Evolutionary conservation across 2,797 vertebrate species (phyloP).

Genomic region (Microctenopoma steveboyesi): DNA sequence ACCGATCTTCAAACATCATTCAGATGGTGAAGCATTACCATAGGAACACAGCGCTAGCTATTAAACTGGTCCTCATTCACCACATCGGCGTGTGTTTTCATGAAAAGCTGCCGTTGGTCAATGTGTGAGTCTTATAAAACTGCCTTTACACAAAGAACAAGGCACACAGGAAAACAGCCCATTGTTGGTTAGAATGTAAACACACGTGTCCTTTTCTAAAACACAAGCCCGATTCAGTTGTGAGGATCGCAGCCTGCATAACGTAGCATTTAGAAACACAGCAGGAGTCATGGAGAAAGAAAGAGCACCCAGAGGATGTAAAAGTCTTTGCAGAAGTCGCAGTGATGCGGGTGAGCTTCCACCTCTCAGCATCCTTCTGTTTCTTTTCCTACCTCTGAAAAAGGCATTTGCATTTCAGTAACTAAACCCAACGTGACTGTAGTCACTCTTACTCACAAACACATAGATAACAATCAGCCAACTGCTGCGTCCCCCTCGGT

Average conservation of each 20-base stretch:
- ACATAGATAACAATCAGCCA: not conserved
- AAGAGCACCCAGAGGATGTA: not conserved
- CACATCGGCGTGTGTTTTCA: not conserved
- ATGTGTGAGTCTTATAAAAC: not conserved
- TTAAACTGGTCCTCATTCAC: not conserved
- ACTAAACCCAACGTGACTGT: not conserved
- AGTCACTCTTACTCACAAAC: not conserved
- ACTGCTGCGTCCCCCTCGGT: too few species aligned
- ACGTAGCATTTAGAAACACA: conserved; percentile 21
- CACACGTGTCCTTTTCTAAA: not conserved
- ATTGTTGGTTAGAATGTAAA: not conserved
- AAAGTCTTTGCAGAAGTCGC: conserved; percentile 29
- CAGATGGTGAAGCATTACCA: not conserved
- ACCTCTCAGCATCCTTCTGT: conserved; percentile 11
- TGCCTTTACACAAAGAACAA: conserved; percentile 34
- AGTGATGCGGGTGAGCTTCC: not conserved
- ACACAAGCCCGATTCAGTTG: conserved; percentile 11
- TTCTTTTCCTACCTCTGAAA: not conserved
- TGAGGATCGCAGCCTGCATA: conserved; percentile 12
- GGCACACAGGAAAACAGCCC: not conserved
- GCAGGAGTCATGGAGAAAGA: conserved; percentile 14
- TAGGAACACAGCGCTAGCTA: not conserved
- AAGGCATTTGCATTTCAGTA: not conserved
- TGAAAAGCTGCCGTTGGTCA: not conserved
- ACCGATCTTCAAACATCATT: not conserved